phyloP scores from a whole-genome alignment of 2,888 invertebrate species.

The Pterostichus niger region DNA sequence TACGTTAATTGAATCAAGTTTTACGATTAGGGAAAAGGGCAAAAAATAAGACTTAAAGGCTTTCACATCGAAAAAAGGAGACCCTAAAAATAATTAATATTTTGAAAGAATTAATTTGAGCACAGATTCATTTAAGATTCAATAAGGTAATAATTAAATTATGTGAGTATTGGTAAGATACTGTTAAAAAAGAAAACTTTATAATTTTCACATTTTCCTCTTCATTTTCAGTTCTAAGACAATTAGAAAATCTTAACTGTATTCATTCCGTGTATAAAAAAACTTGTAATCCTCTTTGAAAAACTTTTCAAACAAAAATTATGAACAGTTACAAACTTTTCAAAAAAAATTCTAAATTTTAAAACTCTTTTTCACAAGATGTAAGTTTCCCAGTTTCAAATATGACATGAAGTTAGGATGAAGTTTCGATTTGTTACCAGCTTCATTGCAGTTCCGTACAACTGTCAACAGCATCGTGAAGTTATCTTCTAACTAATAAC shows the following conservation, averaged over 20 bases:
- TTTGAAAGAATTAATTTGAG: no score
- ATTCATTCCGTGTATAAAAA: constrained; percentile 10
- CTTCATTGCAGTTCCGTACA: constrained; percentile 19
- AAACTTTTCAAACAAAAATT: constrained; percentile 22
- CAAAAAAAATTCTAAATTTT: constrained; percentile 2
- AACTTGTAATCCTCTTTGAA: not conserved
- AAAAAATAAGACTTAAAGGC: no score
- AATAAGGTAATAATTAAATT: no score
- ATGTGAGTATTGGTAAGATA: no score
- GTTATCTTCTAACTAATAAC: constrained; percentile 9
- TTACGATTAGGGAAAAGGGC: no score
- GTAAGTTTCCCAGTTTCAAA: not conserved
- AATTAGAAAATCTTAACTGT: constrained; percentile 1
- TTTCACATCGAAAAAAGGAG: no score
- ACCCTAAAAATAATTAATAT: no score
- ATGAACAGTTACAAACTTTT: constrained; percentile 28
- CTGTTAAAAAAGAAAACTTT: no score
- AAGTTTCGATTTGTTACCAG: not conserved
- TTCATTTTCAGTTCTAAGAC: not conserved
- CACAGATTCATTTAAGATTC: no score
- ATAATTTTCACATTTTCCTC: no score
- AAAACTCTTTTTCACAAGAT: not conserved
- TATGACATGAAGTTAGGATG: not conserved
- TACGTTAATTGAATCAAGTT: no score
- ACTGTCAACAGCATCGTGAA: constrained; percentile 32